Base-by-base conservation (phyloP, 2,113 vertebrate genomes). In the Lipotes vexillifer region DNA sequence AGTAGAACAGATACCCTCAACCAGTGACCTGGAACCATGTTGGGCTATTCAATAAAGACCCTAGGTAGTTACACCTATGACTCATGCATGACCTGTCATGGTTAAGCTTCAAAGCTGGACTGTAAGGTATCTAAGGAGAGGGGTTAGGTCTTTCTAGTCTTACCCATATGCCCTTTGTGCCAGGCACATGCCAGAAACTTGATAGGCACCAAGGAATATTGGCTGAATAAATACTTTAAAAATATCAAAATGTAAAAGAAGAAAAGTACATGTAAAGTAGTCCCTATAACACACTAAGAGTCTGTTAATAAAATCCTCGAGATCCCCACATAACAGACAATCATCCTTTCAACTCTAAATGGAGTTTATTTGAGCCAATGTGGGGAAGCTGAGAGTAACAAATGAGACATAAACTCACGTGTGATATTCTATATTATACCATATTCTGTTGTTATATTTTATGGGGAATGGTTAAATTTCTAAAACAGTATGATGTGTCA, bases 61-160 rank as follows among this genome's bases (percentile, higher is more conserved):
- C 12, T 8, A 27, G 12, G 11, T 36, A 71, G 15, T n/a, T 57
- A 38, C 1, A 17, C 14, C 8, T n/a, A 66, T 38, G 3, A 57
- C 31, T 49, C 59, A 25, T 1, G 12, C 59, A 25, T 0, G 17
- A 65, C 3, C 17, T 49, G 52, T 3, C 14, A 17, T 1, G 1
- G 25, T 14, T 25, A 81, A 68, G 15, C 4, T 18, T 92, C 66
- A 65, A 57, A 55, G 36, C 18, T 80, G 1, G 27, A 36, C 49
- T 21, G 2, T 17, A 66, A 80, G 13, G 5, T 31, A n/a, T 8
- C 33, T 10, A 21, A 65, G 25, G 1, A 9, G 14, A 77, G 46
- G 31, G 2, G 10, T 11, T n/a, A 44, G 18, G 13, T 72, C 17
- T 59, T 55, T 55, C 33, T 33, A 38, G 11, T 52, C 49, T 61